These are phyloP conservation scores for Mus spicilegus DNA, from an alignment of 2,113 vertebrate species.

Conservation along the genomic window DNA sequence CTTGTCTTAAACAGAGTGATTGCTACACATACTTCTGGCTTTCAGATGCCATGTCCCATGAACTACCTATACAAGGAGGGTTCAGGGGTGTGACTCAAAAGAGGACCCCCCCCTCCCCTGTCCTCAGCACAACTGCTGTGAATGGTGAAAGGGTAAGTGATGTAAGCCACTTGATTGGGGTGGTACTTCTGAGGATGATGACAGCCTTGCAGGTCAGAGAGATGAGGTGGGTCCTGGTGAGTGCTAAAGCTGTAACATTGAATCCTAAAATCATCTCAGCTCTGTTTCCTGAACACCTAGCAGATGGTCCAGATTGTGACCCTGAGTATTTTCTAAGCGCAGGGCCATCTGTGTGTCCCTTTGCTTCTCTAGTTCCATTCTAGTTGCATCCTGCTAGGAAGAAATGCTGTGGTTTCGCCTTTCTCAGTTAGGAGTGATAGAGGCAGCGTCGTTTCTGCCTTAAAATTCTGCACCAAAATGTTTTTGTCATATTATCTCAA, in stretches of 20 bases:
- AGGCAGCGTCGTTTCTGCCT: constrained; percentile 82
- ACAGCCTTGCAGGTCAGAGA: constrained; percentile 70
- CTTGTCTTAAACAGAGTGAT: constrained; percentile 10
- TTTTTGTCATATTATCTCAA: constrained; percentile 77
- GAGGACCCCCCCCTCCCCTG: background rate
- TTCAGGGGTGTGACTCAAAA: constrained; percentile 11
- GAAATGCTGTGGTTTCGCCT: constrained; percentile 87
- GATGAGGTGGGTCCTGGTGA: constrained; percentile 74
- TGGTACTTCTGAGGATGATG: constrained; percentile 71
- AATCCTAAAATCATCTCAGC: constrained; percentile 86
- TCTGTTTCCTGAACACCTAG: constrained; percentile 86
- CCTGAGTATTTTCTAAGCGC: constrained; percentile 86
- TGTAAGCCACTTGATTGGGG: background rate
- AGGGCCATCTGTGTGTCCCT: constrained; percentile 87
- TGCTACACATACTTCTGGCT: background rate
- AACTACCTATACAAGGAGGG: background rate
- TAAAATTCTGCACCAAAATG: constrained; percentile 79
- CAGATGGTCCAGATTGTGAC: constrained; percentile 87
- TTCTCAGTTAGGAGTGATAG: constrained; percentile 81
- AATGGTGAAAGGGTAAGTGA: constrained; percentile 55
- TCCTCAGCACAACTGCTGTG: background rate
- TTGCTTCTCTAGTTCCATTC: constrained; percentile 85
- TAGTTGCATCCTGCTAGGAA: constrained; percentile 87
- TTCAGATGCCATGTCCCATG: background rate
- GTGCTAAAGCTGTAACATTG: constrained; percentile 83